These are phyloP conservation scores for Pelecanus crispus DNA, from an alignment of 2,113 vertebrate genomes.

Conservation along the genomic window DNA sequence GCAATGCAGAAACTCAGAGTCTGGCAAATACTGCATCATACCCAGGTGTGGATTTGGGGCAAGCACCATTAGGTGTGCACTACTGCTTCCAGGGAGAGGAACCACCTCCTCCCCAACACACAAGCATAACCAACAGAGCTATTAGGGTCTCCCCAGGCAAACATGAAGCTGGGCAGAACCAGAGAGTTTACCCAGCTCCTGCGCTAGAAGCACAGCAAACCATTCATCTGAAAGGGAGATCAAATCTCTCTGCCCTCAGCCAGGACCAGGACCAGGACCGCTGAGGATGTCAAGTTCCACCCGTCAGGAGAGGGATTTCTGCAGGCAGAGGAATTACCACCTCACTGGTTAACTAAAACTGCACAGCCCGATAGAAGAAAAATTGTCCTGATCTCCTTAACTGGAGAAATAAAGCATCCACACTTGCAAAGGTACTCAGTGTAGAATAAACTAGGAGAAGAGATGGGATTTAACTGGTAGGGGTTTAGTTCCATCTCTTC, in stretches of 20 bases:
- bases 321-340: not conserved
- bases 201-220: not conserved
- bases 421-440: not conserved
- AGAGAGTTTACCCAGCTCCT: not conserved
- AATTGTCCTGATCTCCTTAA: not conserved
- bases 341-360: not conserved
- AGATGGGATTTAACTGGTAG: not conserved
- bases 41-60: not conserved
- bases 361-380: not conserved
- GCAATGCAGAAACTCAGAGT: not conserved
- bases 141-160: not conserved
- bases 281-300: not conserved
- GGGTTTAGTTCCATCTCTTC: not conserved
- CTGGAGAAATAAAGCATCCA: not conserved
- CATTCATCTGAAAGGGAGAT: not conserved
- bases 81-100: not conserved
- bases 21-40: not conserved
- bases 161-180: not conserved
- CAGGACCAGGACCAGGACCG: not conserved
- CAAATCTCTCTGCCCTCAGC: not conserved
- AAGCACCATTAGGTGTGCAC: not conserved
- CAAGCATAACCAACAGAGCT: not conserved
- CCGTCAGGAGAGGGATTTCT: not conserved
- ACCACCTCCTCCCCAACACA: not conserved
- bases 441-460: not conserved